Evolutionary conservation across 64 coral and sea anemone genomes (phyloP).

Genomic region (Exaiptasia diaphana): DNA sequence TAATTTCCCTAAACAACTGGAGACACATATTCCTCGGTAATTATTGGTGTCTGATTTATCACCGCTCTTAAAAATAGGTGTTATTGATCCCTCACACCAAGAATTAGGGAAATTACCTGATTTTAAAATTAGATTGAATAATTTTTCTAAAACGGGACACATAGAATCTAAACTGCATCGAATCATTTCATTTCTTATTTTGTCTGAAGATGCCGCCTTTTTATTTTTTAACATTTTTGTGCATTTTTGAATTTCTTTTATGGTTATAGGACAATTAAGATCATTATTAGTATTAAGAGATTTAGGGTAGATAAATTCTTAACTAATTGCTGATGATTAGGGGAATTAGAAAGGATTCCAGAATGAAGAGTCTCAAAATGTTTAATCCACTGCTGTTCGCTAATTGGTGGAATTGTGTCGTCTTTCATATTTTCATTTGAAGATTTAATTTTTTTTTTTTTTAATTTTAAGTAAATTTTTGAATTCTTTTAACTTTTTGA

Average conservation of each 20-base stretch:
- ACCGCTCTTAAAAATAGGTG: background rate
- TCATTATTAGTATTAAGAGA: background rate
- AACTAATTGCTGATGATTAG: too few relatives aligned
- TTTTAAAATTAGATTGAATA: background rate
- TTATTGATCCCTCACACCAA: constrained; percentile 11
- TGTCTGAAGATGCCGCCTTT: background rate
- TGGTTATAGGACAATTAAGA: background rate
- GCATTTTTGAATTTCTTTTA: background rate
- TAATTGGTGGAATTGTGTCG: too few relatives aligned
- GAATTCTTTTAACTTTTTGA: background rate
- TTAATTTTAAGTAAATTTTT: too few relatives aligned
- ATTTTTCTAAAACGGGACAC: background rate
- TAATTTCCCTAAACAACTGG: too few relatives aligned
- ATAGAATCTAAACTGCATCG: background rate
- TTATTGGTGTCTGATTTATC: background rate
- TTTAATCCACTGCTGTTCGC: too few relatives aligned
- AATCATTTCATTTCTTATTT: constrained; percentile 3
- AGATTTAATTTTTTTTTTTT: too few relatives aligned
- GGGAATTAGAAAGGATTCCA: too few relatives aligned
- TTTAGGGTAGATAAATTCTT: too few relatives aligned
- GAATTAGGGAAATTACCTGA: background rate
- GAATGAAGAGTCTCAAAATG: too few relatives aligned
- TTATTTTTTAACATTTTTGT: background rate
- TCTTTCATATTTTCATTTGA: too few relatives aligned
- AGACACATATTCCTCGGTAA: constrained; percentile 18